Base-by-base conservation (phyloP, 2,888 invertebrate species). In the Heliconius charithonia region DNA sequence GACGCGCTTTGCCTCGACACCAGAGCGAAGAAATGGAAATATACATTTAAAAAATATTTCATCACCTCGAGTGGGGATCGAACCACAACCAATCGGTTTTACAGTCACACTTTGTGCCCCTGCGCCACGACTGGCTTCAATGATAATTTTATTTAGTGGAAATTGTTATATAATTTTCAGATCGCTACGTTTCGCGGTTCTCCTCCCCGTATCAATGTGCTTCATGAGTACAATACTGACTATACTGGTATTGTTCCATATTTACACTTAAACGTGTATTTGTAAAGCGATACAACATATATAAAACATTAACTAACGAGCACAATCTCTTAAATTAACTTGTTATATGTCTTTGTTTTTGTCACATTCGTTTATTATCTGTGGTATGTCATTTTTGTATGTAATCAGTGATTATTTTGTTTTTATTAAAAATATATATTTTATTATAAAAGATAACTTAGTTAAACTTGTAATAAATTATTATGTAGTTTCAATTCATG, bases 161-260 rank as follows among this genome's bases (percentile, higher is more conserved):
- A 19, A 19, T 29, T 32, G 19, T 41, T 45, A 12, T 37, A 45
- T 75, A n/a, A 71, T 84, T 75, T 83, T 63, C 92, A 96, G 97
- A 92, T 96, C 96, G 86, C 95, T 97, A 89, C 96, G 96, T 86
- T 95, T 96, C 88, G 95, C 96, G 90, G 96, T 97, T 91, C 96
- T 97, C 89, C 95, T 97, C 91, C 97, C 97, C 89, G 96, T 97
- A 88, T 95, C 97, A 84, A 96, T 97, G 93, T 96, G 96, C 92
- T 96, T 97, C 91, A 96, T 97, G 93, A 96, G 96, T 95, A 96
- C 96, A 83, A 96, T 97, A 93, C 95, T 97, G 94, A 96, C 96
- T 90, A 96, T 97, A 90, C 95, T 97, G 88, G 95, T 97, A 95
- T 95, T 97, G 89, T 96, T 97, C 89, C 97, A 96, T 91, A 90